A percentile compares a stretch with the other conserved stretches of the same genome.
These are phyloP conservation scores for Bombus fervidus DNA, from an alignment of 1,140 invertebrate species.

Conservation along the genomic window DNA sequence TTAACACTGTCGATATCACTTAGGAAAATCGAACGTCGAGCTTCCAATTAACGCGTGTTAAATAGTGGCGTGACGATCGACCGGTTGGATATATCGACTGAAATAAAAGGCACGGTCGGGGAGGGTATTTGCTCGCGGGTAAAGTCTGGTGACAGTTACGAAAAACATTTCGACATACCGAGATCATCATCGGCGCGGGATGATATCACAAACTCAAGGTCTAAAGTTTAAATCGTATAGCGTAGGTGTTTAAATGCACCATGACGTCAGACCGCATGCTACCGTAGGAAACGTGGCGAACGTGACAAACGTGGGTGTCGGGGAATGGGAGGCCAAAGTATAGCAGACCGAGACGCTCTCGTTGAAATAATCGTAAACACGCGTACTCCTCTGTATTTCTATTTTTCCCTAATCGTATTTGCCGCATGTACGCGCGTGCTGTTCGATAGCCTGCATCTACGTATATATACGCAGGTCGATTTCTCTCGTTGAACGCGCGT, in stretches of 20 bases:
- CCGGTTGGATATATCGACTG: no score
- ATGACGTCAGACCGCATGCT: constrained; percentile 54
- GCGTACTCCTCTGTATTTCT: no score
- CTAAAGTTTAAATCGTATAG: constrained; percentile 51
- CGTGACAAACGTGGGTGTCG: background rate
- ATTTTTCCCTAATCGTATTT: no score
- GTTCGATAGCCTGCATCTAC: no score
- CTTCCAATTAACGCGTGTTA: no score
- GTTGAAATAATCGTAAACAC: constrained; percentile 4
- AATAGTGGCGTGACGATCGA: no score
- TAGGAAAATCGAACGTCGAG: background rate
- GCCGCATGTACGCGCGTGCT: no score
- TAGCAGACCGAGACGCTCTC: background rate
- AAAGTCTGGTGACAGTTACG: background rate
- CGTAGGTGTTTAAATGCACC: constrained; percentile 62
- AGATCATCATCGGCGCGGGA: constrained; percentile 15
- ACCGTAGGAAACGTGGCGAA: background rate
- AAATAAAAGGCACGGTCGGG: no score
- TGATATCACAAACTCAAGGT: constrained; percentile 69
- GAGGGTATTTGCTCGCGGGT: background rate
- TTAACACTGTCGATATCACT: background rate
- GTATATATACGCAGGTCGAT: background rate
- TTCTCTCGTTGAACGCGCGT: constrained; percentile 28
- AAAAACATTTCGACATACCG: constrained; percentile 1
- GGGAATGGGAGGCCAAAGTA: background rate